Conservation (phyloP, 2,888 invertebrate species). For the Sialis lutaria region DNA sequence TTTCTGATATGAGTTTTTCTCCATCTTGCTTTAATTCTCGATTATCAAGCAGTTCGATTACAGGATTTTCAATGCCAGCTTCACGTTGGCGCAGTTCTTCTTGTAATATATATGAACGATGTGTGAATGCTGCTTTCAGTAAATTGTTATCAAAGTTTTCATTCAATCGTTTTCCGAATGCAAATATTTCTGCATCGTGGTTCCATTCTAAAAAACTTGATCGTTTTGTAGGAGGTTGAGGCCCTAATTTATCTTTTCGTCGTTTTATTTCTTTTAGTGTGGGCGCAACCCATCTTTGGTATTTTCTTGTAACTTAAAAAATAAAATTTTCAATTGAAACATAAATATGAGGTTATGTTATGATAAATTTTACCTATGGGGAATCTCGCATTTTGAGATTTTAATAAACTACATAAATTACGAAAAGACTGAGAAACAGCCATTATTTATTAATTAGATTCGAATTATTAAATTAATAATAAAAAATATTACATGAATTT, state of each 20-base stretch:
- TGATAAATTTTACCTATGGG: too few species aligned
- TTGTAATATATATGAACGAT: slow-evolving; percentile 56
- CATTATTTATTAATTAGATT: background rate
- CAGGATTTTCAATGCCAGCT: slow-evolving; percentile 43
- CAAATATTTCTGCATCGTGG: slow-evolving; percentile 68
- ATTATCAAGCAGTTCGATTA: slow-evolving; percentile 47
- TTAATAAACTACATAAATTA: too few species aligned
- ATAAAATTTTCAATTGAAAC: background rate
- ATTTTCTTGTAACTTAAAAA: background rate
- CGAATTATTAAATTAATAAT: background rate
- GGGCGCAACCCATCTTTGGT: slow-evolving; percentile 49
- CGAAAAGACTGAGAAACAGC: background rate
- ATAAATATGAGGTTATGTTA: background rate
- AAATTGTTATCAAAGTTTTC: slow-evolving; percentile 62
- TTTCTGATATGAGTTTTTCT: slow-evolving; percentile 41
- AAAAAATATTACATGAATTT: background rate
- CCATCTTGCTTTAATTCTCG: slow-evolving; percentile 49
- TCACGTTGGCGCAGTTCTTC: slow-evolving; percentile 35
- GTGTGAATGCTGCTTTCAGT: slow-evolving; percentile 60
- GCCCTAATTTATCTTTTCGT: slow-evolving; percentile 38
- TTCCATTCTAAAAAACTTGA: slow-evolving; percentile 72
- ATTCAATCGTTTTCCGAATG: slow-evolving; percentile 69
- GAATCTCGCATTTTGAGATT: too few species aligned
- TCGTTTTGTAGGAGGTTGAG: slow-evolving; percentile 32
- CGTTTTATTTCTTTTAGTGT: slow-evolving; percentile 42